A percentile compares a stretch with the other conserved stretches of the same genome.
These are phyloP conservation scores for Polylopha cassiicola DNA, from an alignment of 2,888 invertebrate species.

Conservation along the genomic window DNA sequence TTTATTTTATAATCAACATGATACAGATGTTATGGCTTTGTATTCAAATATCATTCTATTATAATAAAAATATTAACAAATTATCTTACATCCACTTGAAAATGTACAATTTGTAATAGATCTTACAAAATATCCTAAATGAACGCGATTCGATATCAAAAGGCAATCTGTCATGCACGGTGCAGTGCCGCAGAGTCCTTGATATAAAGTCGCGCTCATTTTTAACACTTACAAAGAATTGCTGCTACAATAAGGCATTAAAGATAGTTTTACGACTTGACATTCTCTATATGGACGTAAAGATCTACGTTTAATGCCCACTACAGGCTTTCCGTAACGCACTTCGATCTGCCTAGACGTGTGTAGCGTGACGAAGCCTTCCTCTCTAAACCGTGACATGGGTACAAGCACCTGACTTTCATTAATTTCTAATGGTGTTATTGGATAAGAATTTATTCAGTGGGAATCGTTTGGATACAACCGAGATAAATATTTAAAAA, in stretches of 20 bases:
- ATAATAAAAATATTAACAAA: slow-evolving; percentile 77
- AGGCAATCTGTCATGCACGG: slow-evolving; percentile 13
- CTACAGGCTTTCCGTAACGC: slow-evolving; percentile 33
- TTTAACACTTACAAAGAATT: slow-evolving; percentile 57
- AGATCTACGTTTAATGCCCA: slow-evolving; percentile 44
- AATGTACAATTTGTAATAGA: slow-evolving; percentile 74
- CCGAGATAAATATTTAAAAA: not conserved
- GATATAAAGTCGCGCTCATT: slow-evolving; percentile 45
- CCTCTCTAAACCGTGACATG: slow-evolving; percentile 37
- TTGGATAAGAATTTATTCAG: not conserved
- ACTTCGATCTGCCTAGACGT: slow-evolving; percentile 32
- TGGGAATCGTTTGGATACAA: not conserved
- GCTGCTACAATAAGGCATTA: slow-evolving; percentile 55
- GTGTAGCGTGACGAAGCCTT: slow-evolving; percentile 38
- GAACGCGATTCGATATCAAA: slow-evolving; percentile 45
- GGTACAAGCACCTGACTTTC: slow-evolving; percentile 43
- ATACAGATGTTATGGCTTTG: slow-evolving; percentile 77
- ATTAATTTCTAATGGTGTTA: slow-evolving; percentile 1
- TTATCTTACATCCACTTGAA: slow-evolving; percentile 76
- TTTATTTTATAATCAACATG: slow-evolving; percentile 75
- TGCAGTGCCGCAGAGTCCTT: slow-evolving; percentile 23
- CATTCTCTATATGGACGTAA: slow-evolving; percentile 41
- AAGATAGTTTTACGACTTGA: slow-evolving; percentile 33
- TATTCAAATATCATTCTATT: slow-evolving; percentile 73
- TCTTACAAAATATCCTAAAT: slow-evolving; percentile 68